phyloP scores from a whole-genome alignment of 1,140 invertebrate genomes.

The Mamestra configurata region DNA sequence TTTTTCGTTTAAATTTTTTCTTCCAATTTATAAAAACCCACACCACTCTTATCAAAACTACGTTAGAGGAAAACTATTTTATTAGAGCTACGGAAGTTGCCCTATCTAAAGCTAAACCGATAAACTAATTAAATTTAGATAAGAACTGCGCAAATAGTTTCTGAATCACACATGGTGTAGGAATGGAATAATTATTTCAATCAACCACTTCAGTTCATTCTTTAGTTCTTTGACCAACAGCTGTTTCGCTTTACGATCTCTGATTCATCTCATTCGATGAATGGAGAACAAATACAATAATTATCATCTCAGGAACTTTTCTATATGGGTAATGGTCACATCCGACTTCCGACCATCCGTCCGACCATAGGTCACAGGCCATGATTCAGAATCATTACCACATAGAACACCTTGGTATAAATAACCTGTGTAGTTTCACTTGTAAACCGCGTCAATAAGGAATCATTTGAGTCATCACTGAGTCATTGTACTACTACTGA shows the following conservation, averaged over 20 bases:
- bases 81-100: not conserved
- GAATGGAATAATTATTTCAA: not conserved
- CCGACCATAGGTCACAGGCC: not conserved
- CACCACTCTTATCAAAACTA: not conserved
- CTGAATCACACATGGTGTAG: not conserved
- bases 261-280: constrained; percentile 19
- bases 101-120: not conserved
- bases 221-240: not conserved
- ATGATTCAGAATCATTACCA: constrained; percentile 41
- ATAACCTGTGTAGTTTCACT: constrained; percentile 32
- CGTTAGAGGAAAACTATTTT: not conserved
- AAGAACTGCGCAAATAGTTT: not conserved
- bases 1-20: too few species aligned
- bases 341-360: too few species aligned
- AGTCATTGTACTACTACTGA: constrained; percentile 26
- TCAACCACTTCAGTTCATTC: not conserved
- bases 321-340: not conserved
- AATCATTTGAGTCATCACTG: constrained; percentile 51
- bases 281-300: not conserved
- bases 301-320: not conserved
- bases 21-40: too few species aligned
- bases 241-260: constrained; percentile 11
- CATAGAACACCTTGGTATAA: not conserved
- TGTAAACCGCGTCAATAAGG: constrained; percentile 41
- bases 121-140: constrained; percentile 12